Percentiles rank a stretch among this genome's conserved stretches.
These are phyloP conservation scores for Morone saxatilis DNA, from an alignment of 2,113 vertebrate species.

Conservation along the genomic window DNA sequence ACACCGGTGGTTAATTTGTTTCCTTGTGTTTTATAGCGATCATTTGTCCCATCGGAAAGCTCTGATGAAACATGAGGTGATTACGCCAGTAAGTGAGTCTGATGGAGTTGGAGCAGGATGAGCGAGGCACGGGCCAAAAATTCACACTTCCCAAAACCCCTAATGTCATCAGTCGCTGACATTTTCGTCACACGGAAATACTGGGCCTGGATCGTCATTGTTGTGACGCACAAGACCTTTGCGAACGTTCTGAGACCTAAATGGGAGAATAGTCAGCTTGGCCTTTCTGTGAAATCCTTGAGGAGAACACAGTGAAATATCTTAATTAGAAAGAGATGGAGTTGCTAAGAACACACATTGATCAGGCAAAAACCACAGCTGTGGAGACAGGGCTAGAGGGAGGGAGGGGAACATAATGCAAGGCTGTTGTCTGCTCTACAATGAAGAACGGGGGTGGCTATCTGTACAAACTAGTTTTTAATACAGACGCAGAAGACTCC, in stretches of 20 bases:
- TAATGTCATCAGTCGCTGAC: constrained; percentile 45
- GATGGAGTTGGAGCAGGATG: constrained; percentile 40
- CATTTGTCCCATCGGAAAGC: constrained; percentile 74
- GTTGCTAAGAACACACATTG: constrained; percentile 61
- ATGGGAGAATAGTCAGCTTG: constrained; percentile 54
- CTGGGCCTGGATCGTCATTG: neutral
- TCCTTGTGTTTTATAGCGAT: constrained; percentile 81
- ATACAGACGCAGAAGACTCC: constrained; percentile 27
- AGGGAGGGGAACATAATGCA: constrained; percentile 15
- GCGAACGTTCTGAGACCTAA: constrained; percentile 22
- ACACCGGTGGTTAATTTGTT: constrained; percentile 82
- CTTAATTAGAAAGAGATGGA: constrained; percentile 78
- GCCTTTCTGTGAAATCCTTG: constrained; percentile 68
- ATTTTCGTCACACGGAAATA: constrained; percentile 24
- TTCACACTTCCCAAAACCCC: constrained; percentile 40
- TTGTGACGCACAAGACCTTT: constrained; percentile 50
- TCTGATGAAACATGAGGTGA: constrained; percentile 78
- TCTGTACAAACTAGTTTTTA: constrained; percentile 39
- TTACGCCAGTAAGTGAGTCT: constrained; percentile 58
- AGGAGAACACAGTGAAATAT: constrained; percentile 63
- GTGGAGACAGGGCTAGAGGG: constrained; percentile 7
- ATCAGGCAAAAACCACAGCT: constrained; percentile 58
- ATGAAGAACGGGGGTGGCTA: constrained; percentile 30
- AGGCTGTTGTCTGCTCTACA: constrained; percentile 35
- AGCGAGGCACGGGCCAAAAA: neutral